phyloP scores from a whole-genome alignment of 2,113 vertebrate species.

The Hippoglossus stenolepis region DNA sequence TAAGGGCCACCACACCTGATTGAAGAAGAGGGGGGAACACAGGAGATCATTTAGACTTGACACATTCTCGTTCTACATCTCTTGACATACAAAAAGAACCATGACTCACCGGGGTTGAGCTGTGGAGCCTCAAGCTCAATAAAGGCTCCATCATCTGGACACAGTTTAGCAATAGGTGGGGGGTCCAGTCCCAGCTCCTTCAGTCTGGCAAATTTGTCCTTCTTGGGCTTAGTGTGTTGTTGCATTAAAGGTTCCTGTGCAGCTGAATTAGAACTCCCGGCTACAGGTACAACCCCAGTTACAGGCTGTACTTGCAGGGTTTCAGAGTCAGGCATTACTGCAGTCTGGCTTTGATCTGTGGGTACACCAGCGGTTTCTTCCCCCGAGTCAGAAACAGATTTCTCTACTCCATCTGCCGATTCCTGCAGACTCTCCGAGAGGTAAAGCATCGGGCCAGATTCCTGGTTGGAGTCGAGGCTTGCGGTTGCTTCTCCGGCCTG shows the following conservation, averaged over 20 bases:
- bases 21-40: neutral
- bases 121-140: slow-evolving; percentile 88
- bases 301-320: slow-evolving; percentile 16
- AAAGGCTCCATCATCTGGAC: slow-evolving; percentile 86
- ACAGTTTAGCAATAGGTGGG: slow-evolving; percentile 88
- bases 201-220: slow-evolving; percentile 87
- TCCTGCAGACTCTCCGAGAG: slow-evolving; percentile 74
- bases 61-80: neutral
- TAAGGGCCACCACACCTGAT: slow-evolving; percentile 91
- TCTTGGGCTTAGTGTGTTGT: slow-evolving; percentile 73
- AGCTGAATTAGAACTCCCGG: neutral
- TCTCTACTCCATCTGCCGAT: neutral
- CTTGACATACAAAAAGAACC: neutral
- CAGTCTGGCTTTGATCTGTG: neutral
- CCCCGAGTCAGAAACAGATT: neutral
- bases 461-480: slow-evolving; percentile 32
- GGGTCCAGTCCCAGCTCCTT: slow-evolving; percentile 90
- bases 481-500: neutral
- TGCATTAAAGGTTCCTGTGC: slow-evolving; percentile 2
- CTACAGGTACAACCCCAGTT: slow-evolving; percentile 5
- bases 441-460: slow-evolving; percentile 63
- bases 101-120: slow-evolving; percentile 84
- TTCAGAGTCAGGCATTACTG: neutral
- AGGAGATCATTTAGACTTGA: neutral
- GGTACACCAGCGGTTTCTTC: neutral